A percentile compares a stretch with the other conserved stretches of the same genome.
Evolutionary conservation across 1,140 invertebrate species (phyloP).

Genomic region (Microplitis mediator): DNA sequence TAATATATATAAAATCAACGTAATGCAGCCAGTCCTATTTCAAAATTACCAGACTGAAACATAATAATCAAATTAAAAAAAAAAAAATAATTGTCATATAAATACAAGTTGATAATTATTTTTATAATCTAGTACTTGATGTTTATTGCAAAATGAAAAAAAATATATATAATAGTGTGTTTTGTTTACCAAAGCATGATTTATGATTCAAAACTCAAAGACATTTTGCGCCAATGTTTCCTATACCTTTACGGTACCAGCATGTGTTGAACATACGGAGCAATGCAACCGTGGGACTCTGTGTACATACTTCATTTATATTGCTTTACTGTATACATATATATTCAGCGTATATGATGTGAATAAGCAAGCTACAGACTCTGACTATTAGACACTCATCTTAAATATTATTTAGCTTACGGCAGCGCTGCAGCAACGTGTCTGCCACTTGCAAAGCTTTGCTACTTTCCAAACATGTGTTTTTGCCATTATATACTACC

Average conservation of each 20-base stretch:
- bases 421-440: constrained; percentile 1
- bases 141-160: neutral
- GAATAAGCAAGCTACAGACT: neutral
- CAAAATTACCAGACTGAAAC: no score
- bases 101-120: no score
- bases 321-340: neutral
- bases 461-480: constrained; percentile 28
- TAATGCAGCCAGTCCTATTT: no score
- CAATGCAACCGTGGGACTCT: neutral
- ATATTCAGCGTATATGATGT: neutral
- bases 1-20: no score
- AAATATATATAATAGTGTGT: neutral
- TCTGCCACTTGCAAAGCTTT: constrained; percentile 19
- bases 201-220: constrained; percentile 23
- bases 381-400: neutral
- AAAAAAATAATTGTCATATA: no score
- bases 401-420: neutral
- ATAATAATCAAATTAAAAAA: no score
- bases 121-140: no score
- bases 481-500: constrained; percentile 6
- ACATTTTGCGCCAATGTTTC: constrained; percentile 20
- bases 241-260: neutral
- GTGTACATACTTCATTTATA: neutral
- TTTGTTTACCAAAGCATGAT: constrained; percentile 21
- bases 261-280: constrained; percentile 36